Evolutionary conservation across 2,113 vertebrate species (phyloP).

Genomic region (Pseudonaja textilis): DNA sequence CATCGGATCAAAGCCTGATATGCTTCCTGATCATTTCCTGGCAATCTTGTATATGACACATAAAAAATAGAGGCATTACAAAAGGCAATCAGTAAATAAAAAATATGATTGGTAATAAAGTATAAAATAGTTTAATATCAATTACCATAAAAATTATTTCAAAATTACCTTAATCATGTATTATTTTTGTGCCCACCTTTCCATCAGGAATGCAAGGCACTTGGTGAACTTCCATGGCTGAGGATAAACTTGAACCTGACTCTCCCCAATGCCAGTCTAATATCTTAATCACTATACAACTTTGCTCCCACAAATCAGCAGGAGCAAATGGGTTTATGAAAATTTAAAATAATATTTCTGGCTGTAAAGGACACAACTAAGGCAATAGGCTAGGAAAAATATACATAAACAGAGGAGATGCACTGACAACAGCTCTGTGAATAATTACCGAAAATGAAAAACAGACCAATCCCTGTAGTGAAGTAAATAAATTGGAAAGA

Average conservation of each 20-base stretch:
- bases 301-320: not conserved
- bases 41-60: conserved; percentile 3
- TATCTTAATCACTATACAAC: not conserved
- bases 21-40: not conserved
- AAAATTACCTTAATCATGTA: not conserved
- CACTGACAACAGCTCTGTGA: not conserved
- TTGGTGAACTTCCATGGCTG: not conserved
- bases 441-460: not conserved
- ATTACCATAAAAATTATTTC: not conserved
- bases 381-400: not conserved
- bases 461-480: no score
- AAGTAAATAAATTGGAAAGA: not conserved
- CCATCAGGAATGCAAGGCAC: not conserved
- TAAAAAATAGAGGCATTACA: not conserved
- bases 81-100: not conserved
- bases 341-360: not conserved
- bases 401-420: not conserved
- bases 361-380: not conserved
- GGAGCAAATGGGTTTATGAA: not conserved
- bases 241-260: not conserved
- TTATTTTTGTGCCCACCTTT: not conserved
- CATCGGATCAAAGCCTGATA: not conserved
- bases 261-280: not conserved
- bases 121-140: not conserved
- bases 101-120: not conserved